Base-by-base conservation (phyloP, 2,888 invertebrate species). In the Sialis fuliginosa region DNA sequence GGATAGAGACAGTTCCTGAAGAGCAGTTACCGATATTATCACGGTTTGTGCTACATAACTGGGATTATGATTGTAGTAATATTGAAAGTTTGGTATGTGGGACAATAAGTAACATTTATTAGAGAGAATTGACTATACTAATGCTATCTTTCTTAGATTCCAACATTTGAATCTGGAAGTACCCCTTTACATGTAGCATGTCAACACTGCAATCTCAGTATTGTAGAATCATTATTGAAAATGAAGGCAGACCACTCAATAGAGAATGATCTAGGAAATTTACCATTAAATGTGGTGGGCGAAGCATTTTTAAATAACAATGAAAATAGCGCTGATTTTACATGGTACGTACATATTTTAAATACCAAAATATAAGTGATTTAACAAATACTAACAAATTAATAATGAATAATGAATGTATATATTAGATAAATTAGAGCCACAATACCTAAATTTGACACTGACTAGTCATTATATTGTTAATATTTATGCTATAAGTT, bases 131-230 rank as follows among this genome's bases (percentile, higher is more conserved):
- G 2, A 5, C 22, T 41, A 41, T 6, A 10, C 6, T 22, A 41
- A 22, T 22, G 10, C 9, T n/a, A 13, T 8, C 12, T 9, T 5
- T 54, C 51, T 39, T 41, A 72, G 72, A 49, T 71, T 12, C 66
- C 70, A 0, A 53, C 65, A 1, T 59, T 72, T 46, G 65, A 68
- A 58, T 58, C 64, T 1, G 75, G 75, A 3, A 74, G 75, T 65
- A 76, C 76, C 0, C 71, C 79, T 0, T 66, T 78, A 1, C 78
- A 78, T 54, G 68, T 75, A 6, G 75, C 77, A 0, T 66, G 70
- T 10, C 65, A 71, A 2, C 67, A 72, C 48, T 69, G 69, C 0
- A 62, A 71, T 30, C 57, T 59, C 1, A 67, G 61, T 34, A 58
- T 62, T 2, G 53, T 59, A 31, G 59, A 47, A 22, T 5, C 59